Percentiles rank a stretch among this genome's conserved stretches.
These are phyloP conservation scores for Leptinotarsa undecemlineata DNA, from an alignment of 1,140 invertebrate species.

Conservation along the genomic window DNA sequence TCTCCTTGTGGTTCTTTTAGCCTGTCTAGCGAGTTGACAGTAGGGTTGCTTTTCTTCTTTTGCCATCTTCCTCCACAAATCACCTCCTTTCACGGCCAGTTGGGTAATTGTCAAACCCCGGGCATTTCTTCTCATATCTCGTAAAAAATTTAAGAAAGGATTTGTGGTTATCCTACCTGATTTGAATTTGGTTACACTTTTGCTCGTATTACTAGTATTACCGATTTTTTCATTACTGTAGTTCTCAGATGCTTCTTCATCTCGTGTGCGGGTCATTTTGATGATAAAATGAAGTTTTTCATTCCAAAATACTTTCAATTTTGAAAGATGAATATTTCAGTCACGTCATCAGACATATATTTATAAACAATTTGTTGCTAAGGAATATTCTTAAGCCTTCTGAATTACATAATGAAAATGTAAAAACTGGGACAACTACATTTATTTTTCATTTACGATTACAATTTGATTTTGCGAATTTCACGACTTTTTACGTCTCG, in stretches of 20 bases:
- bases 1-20: not conserved
- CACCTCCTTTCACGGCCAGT: constrained; percentile 14
- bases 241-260: not conserved
- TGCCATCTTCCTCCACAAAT: constrained; percentile 32
- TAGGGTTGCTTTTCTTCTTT: constrained; percentile 22
- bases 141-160: constrained; percentile 32
- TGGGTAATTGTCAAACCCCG: constrained; percentile 12
- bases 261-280: constrained; percentile 3
- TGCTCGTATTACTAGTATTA: not conserved
- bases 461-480: not conserved
- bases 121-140: constrained; percentile 22
- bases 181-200: constrained; percentile 9
- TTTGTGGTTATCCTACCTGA: constrained; percentile 21
- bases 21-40: constrained; percentile 20
- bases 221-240: not conserved
- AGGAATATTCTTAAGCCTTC: not conserved
- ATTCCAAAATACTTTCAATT: not conserved
- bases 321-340: not conserved
- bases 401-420: too few relatives aligned
- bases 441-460: not conserved
- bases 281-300: not conserved
- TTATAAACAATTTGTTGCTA: not conserved
- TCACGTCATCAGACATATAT: not conserved
- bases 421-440: not conserved
- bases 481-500: not conserved